Base-by-base conservation (phyloP, 2,797 vertebrate species). In the Peromyscus eremicus region DNA sequence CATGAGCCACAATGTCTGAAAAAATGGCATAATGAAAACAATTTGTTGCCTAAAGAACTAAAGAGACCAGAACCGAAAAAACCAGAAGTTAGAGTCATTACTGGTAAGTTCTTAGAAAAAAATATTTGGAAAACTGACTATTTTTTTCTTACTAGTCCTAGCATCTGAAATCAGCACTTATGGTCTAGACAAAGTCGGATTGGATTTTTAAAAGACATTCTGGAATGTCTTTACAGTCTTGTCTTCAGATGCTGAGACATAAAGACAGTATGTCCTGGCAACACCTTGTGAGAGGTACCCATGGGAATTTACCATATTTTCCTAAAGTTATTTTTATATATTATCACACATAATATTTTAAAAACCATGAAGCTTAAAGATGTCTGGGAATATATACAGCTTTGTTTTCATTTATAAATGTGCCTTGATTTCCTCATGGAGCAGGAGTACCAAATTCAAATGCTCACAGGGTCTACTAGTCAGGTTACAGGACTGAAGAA, bases 1-100 rank as follows among this genome's bases (percentile, higher is more conserved):
- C 99, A 99, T 97, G 98, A 99, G 80, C 99, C 98, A 92, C 98
- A 99, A 13, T 99, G 99, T 96, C 96, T 99, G 90, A 99, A 98
- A 98, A 99, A 99, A 93, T 99, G 98, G 99, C 98, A 98, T 62
- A 98, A 93, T 62, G 98, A 99, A 83, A 99, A 99, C 97, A 98
- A 98, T 80, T 95, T 96, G 83, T 94, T 99, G 93, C 98, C 98
- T 62, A 98, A 98, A 83, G 97, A 98, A 66, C 92, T 99, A 90
- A 98, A 98, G 98, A 98, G 98, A 97, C 96, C 96, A 91, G 98
- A 98, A 97, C 98, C 98, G 21, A 97, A 96, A 96, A 99, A 98
- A 43, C 98, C 98, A 77, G 98, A 98, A 92, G 66, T 98, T 79
- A 98, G 70, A 94, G 29, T 89, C 0, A 49, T 98, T 80, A 96